Evolutionary conservation across 2,888 invertebrate genomes (phyloP), one percentile per base, ranked within the genome.

Genomic region (Meiosimyza decipiens): DNA sequence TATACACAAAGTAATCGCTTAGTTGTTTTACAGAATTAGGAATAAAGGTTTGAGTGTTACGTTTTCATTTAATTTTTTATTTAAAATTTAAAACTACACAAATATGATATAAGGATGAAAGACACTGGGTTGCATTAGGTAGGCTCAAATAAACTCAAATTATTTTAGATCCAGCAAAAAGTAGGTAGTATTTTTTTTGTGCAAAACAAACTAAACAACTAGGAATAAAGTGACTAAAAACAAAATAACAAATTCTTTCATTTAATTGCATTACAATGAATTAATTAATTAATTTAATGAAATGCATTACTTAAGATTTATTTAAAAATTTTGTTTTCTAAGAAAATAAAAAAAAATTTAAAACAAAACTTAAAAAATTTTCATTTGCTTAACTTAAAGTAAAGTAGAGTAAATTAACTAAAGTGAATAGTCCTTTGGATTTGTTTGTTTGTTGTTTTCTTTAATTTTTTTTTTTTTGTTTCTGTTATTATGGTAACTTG

Each of bases 371-470:
- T 72, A 52, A 12, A 67, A 28, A 47, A 66, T 68, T 73, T 68
- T 18, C 62, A 15, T 59, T 54, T 57, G 49, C 16, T 22, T 68
- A 47, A 15, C 57, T 47, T 47, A 40, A 40, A 40, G 40, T 40
- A 40, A 40, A 40, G 7, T 6, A 7, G 4, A 40, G 9, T 63
- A 62, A 40, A 28, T 52, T 77, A 81, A 82, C 82, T 84, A 81
- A 84, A 83, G 40, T 40, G 40, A 18, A 70, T 62, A 70, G 84
- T 84, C 84, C 84, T 84, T 84, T 84, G 84, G 84, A 84, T 83
- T 78, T 83, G 80, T 81, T 80, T 79, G 77, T 81, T 76, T 82
- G 77, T 75, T 73, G 77, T 76, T 70, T 71, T 67, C 40, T 18
- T 13, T 1, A n/a, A n/a, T n/a, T 62, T 62, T 62, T 62, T 62